Percentiles rank a stretch among this genome's conserved stretches.
Conservation (phyloP, 2,888 invertebrate species). For the Lydus trimaculatus region DNA sequence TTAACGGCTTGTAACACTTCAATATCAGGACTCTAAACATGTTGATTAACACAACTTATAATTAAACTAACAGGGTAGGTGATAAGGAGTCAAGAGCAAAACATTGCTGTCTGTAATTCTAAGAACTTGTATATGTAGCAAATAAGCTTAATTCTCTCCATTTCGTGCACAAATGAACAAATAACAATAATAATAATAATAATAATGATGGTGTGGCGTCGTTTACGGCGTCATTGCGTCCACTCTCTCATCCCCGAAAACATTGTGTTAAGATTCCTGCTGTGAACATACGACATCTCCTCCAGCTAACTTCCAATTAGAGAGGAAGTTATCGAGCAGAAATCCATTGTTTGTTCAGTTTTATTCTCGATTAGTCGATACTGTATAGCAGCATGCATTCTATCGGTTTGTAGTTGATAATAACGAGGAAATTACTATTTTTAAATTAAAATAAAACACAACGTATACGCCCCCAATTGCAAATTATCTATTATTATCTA, state of each 20-base stretch:
- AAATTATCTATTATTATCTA: no score
- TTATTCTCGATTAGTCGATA: slow-evolving; percentile 9
- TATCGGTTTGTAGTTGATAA: not conserved
- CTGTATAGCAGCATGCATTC: slow-evolving; percentile 12
- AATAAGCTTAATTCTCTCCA: not conserved
- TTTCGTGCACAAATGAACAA: not conserved
- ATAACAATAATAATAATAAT: not conserved
- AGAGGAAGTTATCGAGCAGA: slow-evolving; percentile 12
- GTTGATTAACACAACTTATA: not conserved
- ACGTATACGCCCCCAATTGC: not conserved
- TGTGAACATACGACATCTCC: slow-evolving; percentile 10
- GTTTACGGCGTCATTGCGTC: not conserved
- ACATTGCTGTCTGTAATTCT: not conserved
- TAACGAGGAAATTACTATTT: not conserved
- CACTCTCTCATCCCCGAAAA: not conserved
- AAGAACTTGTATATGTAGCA: not conserved
- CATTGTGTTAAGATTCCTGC: slow-evolving; percentile 1
- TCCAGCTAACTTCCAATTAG: slow-evolving; percentile 11
- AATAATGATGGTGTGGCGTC: not conserved
- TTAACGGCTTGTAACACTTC: not conserved
- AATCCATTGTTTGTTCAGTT: slow-evolving; percentile 10
- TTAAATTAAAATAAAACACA: not conserved
- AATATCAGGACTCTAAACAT: not conserved
- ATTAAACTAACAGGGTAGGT: not conserved
- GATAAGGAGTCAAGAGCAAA: not conserved